Evolutionary conservation across 2,888 invertebrate species (phyloP), one percentile per base, ranked within the genome.

Genomic region (Diplolepis rosae): DNA sequence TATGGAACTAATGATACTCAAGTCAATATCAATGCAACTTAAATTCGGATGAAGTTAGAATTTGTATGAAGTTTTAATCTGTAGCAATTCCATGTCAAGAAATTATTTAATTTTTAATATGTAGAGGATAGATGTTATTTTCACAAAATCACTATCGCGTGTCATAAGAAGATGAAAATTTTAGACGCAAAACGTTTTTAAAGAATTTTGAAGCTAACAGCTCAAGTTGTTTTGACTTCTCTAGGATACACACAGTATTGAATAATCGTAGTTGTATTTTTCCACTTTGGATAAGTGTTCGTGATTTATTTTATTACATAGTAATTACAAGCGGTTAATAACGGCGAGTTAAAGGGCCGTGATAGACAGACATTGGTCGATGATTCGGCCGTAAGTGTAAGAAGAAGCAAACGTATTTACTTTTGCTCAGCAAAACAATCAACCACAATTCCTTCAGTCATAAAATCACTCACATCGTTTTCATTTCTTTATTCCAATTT

Each of bases 281-380:
- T 61, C 27, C 27, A 61, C 61, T 61, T 61, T 42, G 24, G 24
- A 61, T 61, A 61, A 61, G 61, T 61, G 39, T 61, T n/a, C n/a
- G 61, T 15, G 61, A 65, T 73, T 70, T 72, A 71, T 77, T 75
- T 71, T 39, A 65, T 72, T 69, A 73, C 71, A 73, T 72, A 72
- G 72, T 75, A 75, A 72, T 79, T 77, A 79, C 73, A 80, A 78
- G 72, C 75, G 73, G 73, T 74, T 74, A 73, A 76, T 74, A 71
- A 76, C 77, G 76, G 75, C 78, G 78, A 68, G 67, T 72, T 71
- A 61, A 61, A 39, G n/a, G 22, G 35, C 56, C 56, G 56, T 13
- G 32, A 56, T 35, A 32, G 56, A 56, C 56, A 35, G 35, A 32
- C 32, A 22, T 56, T 30, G 27, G 24, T 61, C 39, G 24, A 39